Conservation (phyloP, 2,888 invertebrate genomes). For the Melinopterus prodromus region DNA sequence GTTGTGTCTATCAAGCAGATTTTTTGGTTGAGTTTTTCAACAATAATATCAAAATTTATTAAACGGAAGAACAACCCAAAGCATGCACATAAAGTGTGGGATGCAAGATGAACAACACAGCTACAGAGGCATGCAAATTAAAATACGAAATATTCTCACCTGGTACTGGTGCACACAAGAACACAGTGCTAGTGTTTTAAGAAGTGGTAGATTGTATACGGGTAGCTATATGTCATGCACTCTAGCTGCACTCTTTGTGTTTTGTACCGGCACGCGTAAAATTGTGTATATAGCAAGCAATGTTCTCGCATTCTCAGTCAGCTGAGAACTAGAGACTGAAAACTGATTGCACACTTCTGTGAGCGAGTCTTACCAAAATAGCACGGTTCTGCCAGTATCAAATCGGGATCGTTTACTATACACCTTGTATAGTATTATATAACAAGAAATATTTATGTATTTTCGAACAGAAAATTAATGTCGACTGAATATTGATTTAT, state of each 20-base stretch:
- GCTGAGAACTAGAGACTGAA: background rate
- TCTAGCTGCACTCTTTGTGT: background rate
- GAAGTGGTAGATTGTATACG: background rate
- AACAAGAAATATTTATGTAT: background rate
- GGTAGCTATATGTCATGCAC: background rate
- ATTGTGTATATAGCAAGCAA: background rate
- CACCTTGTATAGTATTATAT: background rate
- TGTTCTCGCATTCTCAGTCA: background rate
- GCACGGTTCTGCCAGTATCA: background rate
- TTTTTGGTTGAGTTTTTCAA: too few species aligned
- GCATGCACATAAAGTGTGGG: background rate
- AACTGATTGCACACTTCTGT: background rate
- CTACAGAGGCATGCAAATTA: background rate
- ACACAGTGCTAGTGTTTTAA: background rate
- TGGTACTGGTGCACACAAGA: background rate
- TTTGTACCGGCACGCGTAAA: background rate
- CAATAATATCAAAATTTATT: background rate
- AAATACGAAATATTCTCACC: constrained; percentile 4
- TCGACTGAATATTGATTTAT: too few species aligned
- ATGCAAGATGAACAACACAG: background rate
- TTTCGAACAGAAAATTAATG: background rate
- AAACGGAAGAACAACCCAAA: background rate
- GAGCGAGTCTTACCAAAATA: background rate
- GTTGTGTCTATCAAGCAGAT: too few species aligned
- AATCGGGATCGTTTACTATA: background rate